Conservation (phyloP, 92 coral and sea anemone genomes). For the Zoanthus gigantus region DNA sequence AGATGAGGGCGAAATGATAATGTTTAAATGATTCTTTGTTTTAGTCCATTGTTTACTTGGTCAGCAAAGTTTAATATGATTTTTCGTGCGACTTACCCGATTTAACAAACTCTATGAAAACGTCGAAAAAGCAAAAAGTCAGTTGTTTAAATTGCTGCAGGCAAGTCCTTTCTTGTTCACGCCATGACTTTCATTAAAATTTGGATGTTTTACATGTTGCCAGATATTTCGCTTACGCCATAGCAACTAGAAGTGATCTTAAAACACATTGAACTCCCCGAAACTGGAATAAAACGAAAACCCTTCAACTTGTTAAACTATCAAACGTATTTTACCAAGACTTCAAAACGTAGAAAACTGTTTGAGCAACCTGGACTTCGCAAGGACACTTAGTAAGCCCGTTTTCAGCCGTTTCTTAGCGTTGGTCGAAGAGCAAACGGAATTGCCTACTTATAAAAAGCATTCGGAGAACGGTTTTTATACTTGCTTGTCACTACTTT, state of each 20-base stretch:
- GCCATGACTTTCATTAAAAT: conserved; percentile 34
- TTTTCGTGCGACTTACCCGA: conserved; percentile 6
- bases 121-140: background rate
- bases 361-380: too few species aligned
- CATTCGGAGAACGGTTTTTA: too few species aligned
- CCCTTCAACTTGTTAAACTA: background rate
- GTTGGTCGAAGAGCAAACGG: too few species aligned
- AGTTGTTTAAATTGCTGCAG: background rate
- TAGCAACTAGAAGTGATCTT: conserved; percentile 25
- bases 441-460: too few species aligned
- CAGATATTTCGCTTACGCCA: conserved; percentile 28
- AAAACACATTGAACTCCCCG: background rate
- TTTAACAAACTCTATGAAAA: background rate
- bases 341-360: too few species aligned
- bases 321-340: background rate
- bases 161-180: background rate
- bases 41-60: background rate
- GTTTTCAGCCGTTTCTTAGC: too few species aligned
- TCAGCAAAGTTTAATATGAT: background rate
- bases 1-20: too few species aligned
- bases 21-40: background rate
- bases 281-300: background rate
- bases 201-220: conserved; percentile 5
- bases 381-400: too few species aligned
- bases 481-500: too few species aligned